These are phyloP conservation scores for Emydocephalus ijimae DNA, from an alignment of 2,113 vertebrate species.

Conservation along the genomic window DNA sequence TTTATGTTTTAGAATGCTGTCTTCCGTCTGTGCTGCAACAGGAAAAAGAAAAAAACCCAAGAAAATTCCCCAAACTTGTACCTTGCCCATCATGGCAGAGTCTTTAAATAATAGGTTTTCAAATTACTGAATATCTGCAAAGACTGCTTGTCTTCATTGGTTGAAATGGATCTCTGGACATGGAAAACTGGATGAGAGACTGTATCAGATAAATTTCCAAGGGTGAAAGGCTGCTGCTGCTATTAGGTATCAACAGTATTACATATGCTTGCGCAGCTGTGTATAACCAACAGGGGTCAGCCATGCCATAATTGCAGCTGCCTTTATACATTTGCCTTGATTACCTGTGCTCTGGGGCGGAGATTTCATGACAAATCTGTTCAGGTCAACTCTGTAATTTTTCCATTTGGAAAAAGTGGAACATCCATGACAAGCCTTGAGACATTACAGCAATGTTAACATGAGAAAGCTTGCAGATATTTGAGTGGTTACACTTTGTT, in stretches of 20 bases:
- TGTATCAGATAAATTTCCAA: not conserved
- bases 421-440: no score
- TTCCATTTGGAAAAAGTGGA: no score
- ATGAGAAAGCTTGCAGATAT: not conserved
- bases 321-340: constrained; percentile 63
- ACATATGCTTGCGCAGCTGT: not conserved
- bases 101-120: constrained; percentile 22
- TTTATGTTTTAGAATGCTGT: not conserved
- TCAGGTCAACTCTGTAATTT: no score
- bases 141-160: not conserved
- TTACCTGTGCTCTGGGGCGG: constrained; percentile 3
- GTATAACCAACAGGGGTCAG: not conserved
- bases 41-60: constrained; percentile 44
- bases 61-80: constrained; percentile 23
- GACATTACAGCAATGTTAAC: no score
- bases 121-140: not conserved
- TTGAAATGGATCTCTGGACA: not conserved
- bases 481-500: not conserved
- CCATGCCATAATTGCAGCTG: constrained; percentile 25
- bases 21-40: constrained; percentile 34
- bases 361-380: constrained; percentile 46
- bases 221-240: not conserved
- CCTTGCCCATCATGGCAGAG: not conserved
- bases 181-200: not conserved
- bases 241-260: not conserved